Evolutionary conservation across 2,113 vertebrate genomes (phyloP), one percentile per base, ranked within the genome.

Genomic region (Orientallactaga bullata): DNA sequence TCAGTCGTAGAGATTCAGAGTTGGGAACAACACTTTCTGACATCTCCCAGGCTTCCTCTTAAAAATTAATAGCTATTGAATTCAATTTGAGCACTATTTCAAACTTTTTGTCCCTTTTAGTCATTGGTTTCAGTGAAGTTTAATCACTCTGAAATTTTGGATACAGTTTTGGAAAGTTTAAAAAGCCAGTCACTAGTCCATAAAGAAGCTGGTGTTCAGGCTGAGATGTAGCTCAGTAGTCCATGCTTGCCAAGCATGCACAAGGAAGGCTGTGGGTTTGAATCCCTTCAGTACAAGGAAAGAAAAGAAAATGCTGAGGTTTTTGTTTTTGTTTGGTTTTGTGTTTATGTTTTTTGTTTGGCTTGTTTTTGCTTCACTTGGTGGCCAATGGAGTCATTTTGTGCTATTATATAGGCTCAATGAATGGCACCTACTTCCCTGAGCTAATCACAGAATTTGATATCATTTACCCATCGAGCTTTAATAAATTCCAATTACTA

Each of bases 381-480:
- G 15, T 86, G 21, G 15, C 9, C 78, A 77, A n/a, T 10, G 72
- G 55, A 91, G 32, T 85, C 61, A 91, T 94, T 89, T 65, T 61
- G 55, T 83, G 17, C 60, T 85, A 87, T 85, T 76, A 47, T 72
- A 95, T 72, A 87, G 63, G 47, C 26, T 72, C 86, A 65, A 13
- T 24, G 23, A 23, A 15, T 1, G 86, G 30, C 10, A 83, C 21
- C 60, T 15, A 82, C 32, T 94, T 93, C n/a, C 51, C 63, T 78
- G 35, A 39, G 20, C 61, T 76, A 60, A 37, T 89, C 80, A 32
- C 26, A 76, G 61, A 63, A 89, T 87, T 95, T 92, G 78, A 73
- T 61, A 83, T 55, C 85, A 87, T 86, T 85, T 90, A 68, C 60
- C 85, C 35, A 77, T 85, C 90, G 73, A 77, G 77, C 35, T 82